Evolutionary conservation across 2,113 vertebrate species (phyloP).

Genomic region (Campylomormyrus numenius): DNA sequence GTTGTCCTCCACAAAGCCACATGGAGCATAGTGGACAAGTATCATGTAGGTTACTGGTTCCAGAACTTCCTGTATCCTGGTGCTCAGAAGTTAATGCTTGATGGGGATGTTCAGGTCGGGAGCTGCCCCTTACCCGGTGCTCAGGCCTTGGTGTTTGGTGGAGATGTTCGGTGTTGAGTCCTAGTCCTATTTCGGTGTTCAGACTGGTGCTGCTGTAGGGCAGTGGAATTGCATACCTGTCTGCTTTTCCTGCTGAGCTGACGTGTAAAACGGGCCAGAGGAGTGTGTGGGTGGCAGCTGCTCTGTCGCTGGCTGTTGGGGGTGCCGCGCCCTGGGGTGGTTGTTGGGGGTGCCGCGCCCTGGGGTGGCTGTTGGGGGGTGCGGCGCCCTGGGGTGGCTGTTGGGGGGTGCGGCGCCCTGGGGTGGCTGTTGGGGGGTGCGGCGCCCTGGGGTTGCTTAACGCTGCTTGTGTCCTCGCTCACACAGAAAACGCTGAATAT

Average conservation of each 20-base stretch:
- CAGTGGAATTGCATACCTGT: not conserved
- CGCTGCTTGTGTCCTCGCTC: not conserved
- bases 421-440: no score
- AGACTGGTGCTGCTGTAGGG: not conserved
- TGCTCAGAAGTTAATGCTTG: not conserved
- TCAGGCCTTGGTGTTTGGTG: no score
- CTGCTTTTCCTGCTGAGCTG: not conserved
- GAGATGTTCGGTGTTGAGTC: no score
- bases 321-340: no score
- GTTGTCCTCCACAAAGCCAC: no score
- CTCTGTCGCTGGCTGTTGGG: not conserved
- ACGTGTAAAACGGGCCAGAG: not conserved
- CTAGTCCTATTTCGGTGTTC: not conserved
- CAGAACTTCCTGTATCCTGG: not conserved
- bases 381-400: not conserved
- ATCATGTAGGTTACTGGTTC: not conserved
- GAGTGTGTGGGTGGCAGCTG: not conserved
- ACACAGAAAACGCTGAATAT: constrained; percentile 94
- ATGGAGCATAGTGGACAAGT: not conserved
- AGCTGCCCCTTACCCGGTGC: not conserved
- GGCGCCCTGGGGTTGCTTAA: not conserved
- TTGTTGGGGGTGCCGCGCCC: no score
- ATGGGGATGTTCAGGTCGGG: not conserved
- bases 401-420: no score
- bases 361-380: not conserved